Base-by-base conservation (phyloP, 2,888 invertebrate species). In the Drosophila siamana region DNA sequence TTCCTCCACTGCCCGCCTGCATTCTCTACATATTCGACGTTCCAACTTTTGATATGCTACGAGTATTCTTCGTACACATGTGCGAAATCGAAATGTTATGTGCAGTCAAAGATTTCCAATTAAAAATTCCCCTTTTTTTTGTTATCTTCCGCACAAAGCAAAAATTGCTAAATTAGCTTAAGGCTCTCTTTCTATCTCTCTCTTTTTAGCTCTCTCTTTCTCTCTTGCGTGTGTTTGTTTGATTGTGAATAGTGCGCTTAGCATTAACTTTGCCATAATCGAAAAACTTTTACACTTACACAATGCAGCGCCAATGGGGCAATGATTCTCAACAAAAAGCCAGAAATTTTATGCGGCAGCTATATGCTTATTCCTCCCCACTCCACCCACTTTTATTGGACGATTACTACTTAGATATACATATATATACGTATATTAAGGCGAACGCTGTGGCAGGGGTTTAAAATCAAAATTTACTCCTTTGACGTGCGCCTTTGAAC, bases 51-150 rank as follows among this genome's bases (percentile, higher is more conserved):
- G 3, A 52, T 26, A 26, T 26, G 11, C 28, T 16, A 19, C 40
- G n/a, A 38, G 13, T 41, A 56, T 9, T 26, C 36, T 22, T 22
- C 24, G 22, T 36, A 30, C 6, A 36, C 38, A 62, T 54, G 41
- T 40, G 51, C 44, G 13, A 64, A 44, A 52, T 64, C 51, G 33
- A 57, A 74, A 63, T 72, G 74, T 51, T 69, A 51, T 70, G 61
- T 47, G 44, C 50, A 83, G 59, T 79, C 77, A 72, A 71, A 74
- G 84, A 76, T 74, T 88, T 88, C 84, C 86, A 86, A 86, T 88
- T 88, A 86, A 83, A 86, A 86, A 86, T 66, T 69, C 60, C 26
- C 9, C 46, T 50, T 73, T 60, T 62, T 16, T 64, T 78, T 55
- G 60, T 54, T 65, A 60, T 78, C 59, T 88, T 43, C 22, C 56